Conservation (phyloP, 2,888 invertebrate genomes). For the Scaptomyza caliginosa region DNA sequence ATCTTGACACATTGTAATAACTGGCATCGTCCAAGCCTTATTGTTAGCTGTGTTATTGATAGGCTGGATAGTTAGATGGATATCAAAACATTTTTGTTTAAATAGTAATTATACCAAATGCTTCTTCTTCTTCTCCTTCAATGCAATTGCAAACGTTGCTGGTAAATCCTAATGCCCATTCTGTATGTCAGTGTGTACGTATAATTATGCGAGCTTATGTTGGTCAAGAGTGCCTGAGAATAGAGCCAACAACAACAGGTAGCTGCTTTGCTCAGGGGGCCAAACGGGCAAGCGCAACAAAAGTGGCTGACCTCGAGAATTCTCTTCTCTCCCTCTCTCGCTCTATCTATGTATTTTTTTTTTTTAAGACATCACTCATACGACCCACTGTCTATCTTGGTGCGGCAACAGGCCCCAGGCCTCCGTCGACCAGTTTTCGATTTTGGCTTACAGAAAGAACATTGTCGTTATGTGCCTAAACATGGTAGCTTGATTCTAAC, state of each 20-base stretch:
- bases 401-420: background rate
- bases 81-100: no score
- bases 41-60: background rate
- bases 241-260: constrained; percentile 43
- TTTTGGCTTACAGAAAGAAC: constrained; percentile 47
- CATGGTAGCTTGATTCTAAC: constrained; percentile 63
- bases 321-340: constrained; percentile 44
- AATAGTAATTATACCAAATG: background rate
- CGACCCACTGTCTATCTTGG: constrained; percentile 41
- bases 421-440: constrained; percentile 27
- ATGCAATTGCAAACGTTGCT: constrained; percentile 2
- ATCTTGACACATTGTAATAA: background rate
- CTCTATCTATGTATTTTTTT: constrained; percentile 17
- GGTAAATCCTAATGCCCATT: constrained; percentile 19
- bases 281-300: constrained; percentile 36
- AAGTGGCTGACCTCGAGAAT: constrained; percentile 76
- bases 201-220: constrained; percentile 58
- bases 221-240: constrained; percentile 71
- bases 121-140: background rate
- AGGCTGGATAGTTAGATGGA: no score
- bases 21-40: background rate
- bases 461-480: constrained; percentile 51
- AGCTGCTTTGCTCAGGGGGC: constrained; percentile 28
- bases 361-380: constrained; percentile 66
- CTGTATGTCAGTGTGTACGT: constrained; percentile 2